These are phyloP conservation scores for Rhizoglyphus robini DNA, from an alignment of 1,140 invertebrate species.

Conservation along the genomic window DNA sequence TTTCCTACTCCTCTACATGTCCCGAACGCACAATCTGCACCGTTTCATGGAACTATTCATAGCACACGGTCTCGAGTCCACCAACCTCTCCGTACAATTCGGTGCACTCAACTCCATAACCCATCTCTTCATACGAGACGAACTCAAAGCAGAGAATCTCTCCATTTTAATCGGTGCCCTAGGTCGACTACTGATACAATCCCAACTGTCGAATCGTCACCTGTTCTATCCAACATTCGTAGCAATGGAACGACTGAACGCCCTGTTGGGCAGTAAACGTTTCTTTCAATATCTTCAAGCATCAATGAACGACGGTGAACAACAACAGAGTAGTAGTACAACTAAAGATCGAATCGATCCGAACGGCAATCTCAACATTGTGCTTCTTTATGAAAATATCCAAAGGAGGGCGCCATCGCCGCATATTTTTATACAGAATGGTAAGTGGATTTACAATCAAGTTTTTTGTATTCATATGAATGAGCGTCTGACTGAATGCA, in stretches of 20 bases:
- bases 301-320: not conserved
- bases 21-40: conserved; percentile 27
- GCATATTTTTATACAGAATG: not conserved
- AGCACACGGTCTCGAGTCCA: conserved; percentile 24
- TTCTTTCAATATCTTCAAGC: conserved; percentile 21
- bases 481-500: too few species aligned
- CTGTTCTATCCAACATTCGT: conserved; percentile 28
- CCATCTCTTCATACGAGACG: conserved; percentile 25
- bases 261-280: conserved; percentile 22
- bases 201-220: conserved; percentile 20
- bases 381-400: not conserved
- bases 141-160: conserved; percentile 27
- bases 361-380: conserved; percentile 6
- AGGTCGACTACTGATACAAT: conserved; percentile 24
- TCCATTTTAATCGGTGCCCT: conserved; percentile 24
- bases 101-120: conserved; percentile 25
- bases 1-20: conserved; percentile 26
- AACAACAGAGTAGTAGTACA: too few species aligned
- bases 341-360: not conserved
- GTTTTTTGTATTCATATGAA: too few species aligned
- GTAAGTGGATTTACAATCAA: too few species aligned
- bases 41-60: conserved; percentile 25
- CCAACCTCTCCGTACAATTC: conserved; percentile 23
- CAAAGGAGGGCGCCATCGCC: conserved; percentile 13
- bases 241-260: conserved; percentile 26